Evolutionary conservation across 1,140 invertebrate species (phyloP).

Genomic region (Hormaphis cornu): DNA sequence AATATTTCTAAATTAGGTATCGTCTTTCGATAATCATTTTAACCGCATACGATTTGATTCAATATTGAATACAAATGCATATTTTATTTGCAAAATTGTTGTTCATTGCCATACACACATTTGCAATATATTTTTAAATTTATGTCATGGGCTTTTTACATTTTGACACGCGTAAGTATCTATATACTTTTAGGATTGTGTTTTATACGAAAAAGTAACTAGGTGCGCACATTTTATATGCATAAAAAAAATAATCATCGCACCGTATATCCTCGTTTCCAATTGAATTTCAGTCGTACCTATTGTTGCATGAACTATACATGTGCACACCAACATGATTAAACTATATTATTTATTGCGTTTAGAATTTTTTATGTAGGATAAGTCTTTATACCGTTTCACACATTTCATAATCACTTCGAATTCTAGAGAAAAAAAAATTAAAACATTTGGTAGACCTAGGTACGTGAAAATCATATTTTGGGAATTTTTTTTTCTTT

Average conservation of each 20-base stretch:
- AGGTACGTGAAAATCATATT: too few species aligned
- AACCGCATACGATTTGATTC: too few species aligned
- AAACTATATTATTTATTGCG: too few species aligned
- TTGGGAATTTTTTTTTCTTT: too few species aligned
- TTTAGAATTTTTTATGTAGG: too few species aligned
- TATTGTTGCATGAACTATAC: not conserved
- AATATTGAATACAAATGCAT: too few species aligned
- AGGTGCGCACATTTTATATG: not conserved
- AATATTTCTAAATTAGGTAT: not conserved
- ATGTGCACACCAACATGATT: too few species aligned
- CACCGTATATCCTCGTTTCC: constrained; percentile 26
- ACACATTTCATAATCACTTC: too few species aligned
- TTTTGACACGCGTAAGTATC: constrained; percentile 1
- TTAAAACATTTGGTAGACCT: too few species aligned
- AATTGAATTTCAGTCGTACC: constrained; percentile 2
- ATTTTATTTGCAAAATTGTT: not conserved
- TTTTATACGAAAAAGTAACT: not conserved
- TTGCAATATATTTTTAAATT: constrained; percentile 1
- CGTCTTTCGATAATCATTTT: not conserved
- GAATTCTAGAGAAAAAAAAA: too few species aligned
- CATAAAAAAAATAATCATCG: constrained; percentile 2
- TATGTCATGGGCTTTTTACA: constrained; percentile 7
- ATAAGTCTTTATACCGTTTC: too few species aligned
- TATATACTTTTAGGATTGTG: not conserved
- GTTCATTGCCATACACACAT: not conserved